These are phyloP conservation scores for Acanthosepion lycidas DNA, from an alignment of 2,888 invertebrate species.

Conservation along the genomic window DNA sequence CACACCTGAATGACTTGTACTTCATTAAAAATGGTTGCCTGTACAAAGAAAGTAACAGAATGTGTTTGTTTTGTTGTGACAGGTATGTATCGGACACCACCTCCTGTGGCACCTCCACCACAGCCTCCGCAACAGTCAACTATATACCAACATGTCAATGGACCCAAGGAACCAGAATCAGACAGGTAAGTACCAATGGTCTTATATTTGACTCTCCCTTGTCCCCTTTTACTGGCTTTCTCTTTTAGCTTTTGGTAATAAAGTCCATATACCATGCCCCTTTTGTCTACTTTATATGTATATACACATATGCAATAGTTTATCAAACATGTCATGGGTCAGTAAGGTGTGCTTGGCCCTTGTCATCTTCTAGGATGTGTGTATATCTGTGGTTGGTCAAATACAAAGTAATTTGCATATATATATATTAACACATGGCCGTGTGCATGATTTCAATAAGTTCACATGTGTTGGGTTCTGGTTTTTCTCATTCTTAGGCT, in stretches of 20 bases:
- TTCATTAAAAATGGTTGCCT: conserved; percentile 48
- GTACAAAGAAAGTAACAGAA: conserved; percentile 46
- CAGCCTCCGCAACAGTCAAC: conserved; percentile 50
- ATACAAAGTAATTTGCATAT: not conserved
- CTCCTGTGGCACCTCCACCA: conserved; percentile 53
- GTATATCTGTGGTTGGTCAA: not conserved
- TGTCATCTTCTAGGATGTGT: not conserved
- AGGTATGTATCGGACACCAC: conserved; percentile 55
- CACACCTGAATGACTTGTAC: not conserved
- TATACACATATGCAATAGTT: not conserved
- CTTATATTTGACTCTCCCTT: not conserved
- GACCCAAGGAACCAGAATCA: conserved; percentile 47
- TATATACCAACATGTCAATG: conserved; percentile 49
- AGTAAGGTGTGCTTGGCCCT: not conserved
- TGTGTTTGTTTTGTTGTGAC: conserved; percentile 48
- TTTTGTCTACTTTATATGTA: not conserved
- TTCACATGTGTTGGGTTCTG: not conserved
- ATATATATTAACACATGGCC: not conserved
- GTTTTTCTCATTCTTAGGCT: not conserved
- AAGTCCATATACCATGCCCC: not conserved
- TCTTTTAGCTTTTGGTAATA: conserved; percentile 39
- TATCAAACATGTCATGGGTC: not conserved
- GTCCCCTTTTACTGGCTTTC: not conserved
- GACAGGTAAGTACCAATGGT: conserved; percentile 35
- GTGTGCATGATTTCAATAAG: not conserved